These are phyloP conservation scores for Anabas testudineus DNA, from an alignment of 2,797 vertebrate species.

Conservation along the genomic window DNA sequence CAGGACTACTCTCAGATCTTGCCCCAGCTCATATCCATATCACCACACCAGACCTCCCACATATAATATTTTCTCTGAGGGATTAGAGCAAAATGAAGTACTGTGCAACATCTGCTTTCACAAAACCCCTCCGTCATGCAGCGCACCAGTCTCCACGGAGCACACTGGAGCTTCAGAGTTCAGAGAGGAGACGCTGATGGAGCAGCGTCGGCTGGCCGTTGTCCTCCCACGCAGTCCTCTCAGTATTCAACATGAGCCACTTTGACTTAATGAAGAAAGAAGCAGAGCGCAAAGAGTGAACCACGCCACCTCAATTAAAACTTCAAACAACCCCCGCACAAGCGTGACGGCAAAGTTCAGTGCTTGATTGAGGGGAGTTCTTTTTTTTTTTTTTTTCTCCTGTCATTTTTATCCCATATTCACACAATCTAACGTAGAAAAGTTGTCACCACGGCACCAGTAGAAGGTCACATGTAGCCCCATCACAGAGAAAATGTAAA, in stretches of 20 bases:
- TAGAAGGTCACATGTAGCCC: not conserved
- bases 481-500: conserved; percentile 7
- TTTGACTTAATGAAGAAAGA: conserved; percentile 65
- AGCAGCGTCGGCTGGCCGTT: conserved; percentile 12
- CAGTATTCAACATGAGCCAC: conserved; percentile 55
- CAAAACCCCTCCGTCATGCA: conserved; percentile 4
- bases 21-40: conserved; percentile 38
- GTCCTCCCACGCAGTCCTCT: conserved; percentile 63
- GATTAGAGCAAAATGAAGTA: conserved; percentile 38
- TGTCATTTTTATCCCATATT: not conserved
- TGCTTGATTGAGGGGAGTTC: conserved; percentile 63
- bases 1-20: conserved; percentile 34
- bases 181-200: conserved; percentile 47
- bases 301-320: conserved; percentile 81
- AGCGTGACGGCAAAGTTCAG: conserved; percentile 58
- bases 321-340: conserved; percentile 68
- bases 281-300: conserved; percentile 57
- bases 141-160: conserved; percentile 35
- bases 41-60: conserved; percentile 29
- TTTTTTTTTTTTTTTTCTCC: conserved; percentile 8
- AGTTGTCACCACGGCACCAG: not conserved
- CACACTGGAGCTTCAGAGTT: conserved; percentile 32
- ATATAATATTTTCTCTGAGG: conserved; percentile 38
- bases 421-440: conserved; percentile 11
- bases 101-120: conserved; percentile 29